Base-by-base conservation (phyloP, 1,140 invertebrate species). In the Lepidurus arcticus region DNA sequence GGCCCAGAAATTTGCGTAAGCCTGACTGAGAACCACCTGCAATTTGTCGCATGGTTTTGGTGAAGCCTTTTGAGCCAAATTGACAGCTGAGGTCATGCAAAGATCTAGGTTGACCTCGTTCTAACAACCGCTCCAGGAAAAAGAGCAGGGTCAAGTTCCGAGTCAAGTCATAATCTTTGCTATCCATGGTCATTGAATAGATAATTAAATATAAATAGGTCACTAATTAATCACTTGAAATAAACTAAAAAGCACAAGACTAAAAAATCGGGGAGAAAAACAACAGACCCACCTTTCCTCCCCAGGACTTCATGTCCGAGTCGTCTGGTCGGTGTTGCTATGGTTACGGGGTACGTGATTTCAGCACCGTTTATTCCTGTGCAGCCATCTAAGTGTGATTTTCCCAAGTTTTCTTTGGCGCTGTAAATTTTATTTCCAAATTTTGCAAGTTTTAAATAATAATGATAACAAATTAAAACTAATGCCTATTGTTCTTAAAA, bases 41-140 rank as follows among this genome's bases (percentile, higher is more conserved):
- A 82, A 97, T 97, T 86, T 96, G 94, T 81, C 93, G 88, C 93
- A 95, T 95, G 44, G 79, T 80, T 88, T 95, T 96, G 4, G 94
- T 96, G 84, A 97, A 97, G 76, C 94, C 94, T 86, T 96, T 96
- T 79, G 94, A 94, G 82, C 95, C 95, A 86, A 97, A 97, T 86
- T 97, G 95, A 87, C 96, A 98, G 83, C 94, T 96, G 78, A 98
- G 88, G 87, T 98, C 96, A 85, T 98, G 96, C 80, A 98, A 88
- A 73, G 95, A 97, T 83, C 96, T 90, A 78, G 94, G 84, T 76
- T 88, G 94, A 85, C 94, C 94, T 80, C 93, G 92, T 85, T 97
- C 95, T 88, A 98, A 89, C 77, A 98, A 87, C 83, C 94, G 91
- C 86, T 98, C 96, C 82, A 98, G 91, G 86, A 98, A 98, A 86